Percentiles rank a stretch among this genome's conserved stretches.
Evolutionary conservation across 2,113 vertebrate species (phyloP).

Genomic region (Capricornis sumatraensis): DNA sequence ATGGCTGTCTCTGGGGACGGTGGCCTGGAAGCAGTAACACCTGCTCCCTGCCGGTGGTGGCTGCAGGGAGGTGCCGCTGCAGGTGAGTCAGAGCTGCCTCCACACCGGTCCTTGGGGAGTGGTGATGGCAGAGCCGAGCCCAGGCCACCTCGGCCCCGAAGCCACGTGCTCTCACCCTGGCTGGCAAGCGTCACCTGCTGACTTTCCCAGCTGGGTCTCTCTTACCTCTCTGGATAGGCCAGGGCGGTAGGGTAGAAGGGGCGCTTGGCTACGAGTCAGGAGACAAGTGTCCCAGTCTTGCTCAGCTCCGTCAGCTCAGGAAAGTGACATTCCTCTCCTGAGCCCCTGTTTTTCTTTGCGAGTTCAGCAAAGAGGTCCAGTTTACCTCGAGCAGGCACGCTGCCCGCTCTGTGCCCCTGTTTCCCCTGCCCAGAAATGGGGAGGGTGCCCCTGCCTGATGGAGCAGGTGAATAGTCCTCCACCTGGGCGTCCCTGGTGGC

Average conservation of each 20-base stretch:
- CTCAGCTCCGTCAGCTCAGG: neutral
- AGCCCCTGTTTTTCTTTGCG: neutral
- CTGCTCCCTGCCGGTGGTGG: neutral
- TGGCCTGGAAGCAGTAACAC: neutral
- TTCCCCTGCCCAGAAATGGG: neutral
- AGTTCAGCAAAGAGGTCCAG: neutral
- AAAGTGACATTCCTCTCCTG: neutral
- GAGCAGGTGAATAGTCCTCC: neutral
- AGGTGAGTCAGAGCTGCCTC: neutral
- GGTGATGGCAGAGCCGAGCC: neutral
- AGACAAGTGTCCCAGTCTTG: neutral
- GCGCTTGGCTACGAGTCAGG: neutral
- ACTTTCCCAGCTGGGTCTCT: accelerated
- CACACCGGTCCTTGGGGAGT: neutral
- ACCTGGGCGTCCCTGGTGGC: neutral
- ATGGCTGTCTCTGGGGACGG: neutral
- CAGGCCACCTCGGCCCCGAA: neutral
- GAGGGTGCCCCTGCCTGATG: neutral
- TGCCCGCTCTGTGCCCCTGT: neutral
- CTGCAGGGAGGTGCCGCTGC: neutral
- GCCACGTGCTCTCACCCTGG: neutral
- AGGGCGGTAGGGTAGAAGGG: neutral
- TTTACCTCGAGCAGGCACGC: neutral
- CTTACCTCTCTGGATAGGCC: neutral
- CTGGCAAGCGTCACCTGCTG: neutral